A percentile compares a stretch with the other conserved stretches of the same genome.
Conservation (phyloP, 2,888 invertebrate species). For the Arrhopalites spinosus region DNA sequence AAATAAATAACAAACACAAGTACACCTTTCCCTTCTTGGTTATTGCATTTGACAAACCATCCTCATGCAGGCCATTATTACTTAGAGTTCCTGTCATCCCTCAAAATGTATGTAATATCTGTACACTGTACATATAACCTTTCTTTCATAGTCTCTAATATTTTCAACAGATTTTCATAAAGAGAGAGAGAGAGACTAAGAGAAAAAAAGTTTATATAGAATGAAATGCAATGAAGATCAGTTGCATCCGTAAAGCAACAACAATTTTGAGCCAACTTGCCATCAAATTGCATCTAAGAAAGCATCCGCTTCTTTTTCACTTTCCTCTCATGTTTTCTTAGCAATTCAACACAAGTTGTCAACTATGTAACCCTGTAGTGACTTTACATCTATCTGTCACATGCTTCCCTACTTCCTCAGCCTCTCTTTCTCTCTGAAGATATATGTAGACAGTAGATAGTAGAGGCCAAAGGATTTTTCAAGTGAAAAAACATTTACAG, state of each 20-base stretch:
- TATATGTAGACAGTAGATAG: background rate
- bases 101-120: too few species aligned
- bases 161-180: too few species aligned
- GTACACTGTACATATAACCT: too few species aligned
- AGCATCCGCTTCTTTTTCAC: slow-evolving; percentile 20
- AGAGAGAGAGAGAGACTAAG: too few species aligned
- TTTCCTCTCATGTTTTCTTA: slow-evolving; percentile 10
- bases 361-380: slow-evolving; percentile 3
- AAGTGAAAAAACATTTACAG: background rate
- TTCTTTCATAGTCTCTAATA: too few species aligned
- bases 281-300: slow-evolving; percentile 29
- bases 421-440: too few species aligned
- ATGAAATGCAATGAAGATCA: background rate
- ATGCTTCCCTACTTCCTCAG: background rate
- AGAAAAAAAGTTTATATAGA: too few species aligned
- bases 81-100: too few species aligned
- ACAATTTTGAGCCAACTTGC: slow-evolving; percentile 15
- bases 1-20: too few species aligned
- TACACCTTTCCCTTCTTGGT: too few species aligned
- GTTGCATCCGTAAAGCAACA: background rate
- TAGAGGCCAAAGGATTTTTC: background rate
- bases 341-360: slow-evolving; percentile 28
- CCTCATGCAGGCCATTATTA: too few species aligned
- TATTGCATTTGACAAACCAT: too few species aligned
- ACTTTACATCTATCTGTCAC: background rate